Evolutionary conservation across 2,797 vertebrate genomes (phyloP), one percentile per base, ranked within the genome.

Genomic region (Crotalus adamanteus): DNA sequence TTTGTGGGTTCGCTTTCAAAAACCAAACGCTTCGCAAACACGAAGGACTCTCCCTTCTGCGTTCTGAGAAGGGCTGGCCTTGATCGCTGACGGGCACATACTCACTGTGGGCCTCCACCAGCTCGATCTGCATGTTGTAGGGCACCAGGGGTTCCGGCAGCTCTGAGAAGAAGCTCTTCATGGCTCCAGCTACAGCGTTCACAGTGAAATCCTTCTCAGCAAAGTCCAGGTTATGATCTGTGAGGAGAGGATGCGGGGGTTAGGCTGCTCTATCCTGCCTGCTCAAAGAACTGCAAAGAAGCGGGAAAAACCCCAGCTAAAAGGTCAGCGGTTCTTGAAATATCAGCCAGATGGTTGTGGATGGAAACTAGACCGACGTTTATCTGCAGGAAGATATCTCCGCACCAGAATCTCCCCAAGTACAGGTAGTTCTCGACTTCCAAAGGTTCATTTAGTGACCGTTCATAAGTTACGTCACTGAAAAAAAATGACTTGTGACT

Each of bases 91-190:
- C 0, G 0, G 31, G 7, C 2, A 28, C 18, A 89, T 94, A 98
- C 98, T 99, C 98, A 99, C 99, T 99, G 97, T 98, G 98, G 6
- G 98, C 98, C 59, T 99, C 99, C 96, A 99, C 98, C 96, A 99
- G 97, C 37, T 99, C 99, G 0, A 95, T 95, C 98, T 99, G 99
- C 98, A 98, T 98, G 96, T 90, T 95, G 97, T 99, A 99, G 0
- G 99, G 99, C 85, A 99, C 99, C 94, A 99, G 97, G 1, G 99
- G 99, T 31, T 99, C 99, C 0, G 99, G 99, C 6, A 99, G 97
- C 95, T 99, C 99, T 0, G 99, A 99, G 98, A 99, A 99, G 95
- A 99, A 99, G 94, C 98, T 99, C 96, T 99, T 99, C 99, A 99
- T 98, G 95, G 99, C 99, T 2, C 99, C 99, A 0, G 99, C 99